These are phyloP conservation scores for Oscheius sp. DNA, from an alignment of 1,140 invertebrate species.

Conservation along the genomic window DNA sequence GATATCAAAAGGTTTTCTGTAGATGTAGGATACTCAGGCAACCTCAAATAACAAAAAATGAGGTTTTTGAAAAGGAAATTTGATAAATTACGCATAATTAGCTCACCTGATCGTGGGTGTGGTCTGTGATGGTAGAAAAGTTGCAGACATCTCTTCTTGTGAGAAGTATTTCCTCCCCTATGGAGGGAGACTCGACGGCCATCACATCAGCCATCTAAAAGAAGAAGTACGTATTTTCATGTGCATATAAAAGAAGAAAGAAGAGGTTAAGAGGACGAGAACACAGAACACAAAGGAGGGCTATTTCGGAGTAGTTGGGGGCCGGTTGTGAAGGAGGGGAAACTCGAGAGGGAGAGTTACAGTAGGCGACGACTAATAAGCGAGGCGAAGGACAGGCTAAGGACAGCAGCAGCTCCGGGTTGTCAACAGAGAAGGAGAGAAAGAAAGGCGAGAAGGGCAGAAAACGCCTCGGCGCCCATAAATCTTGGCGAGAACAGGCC, in stretches of 20 bases:
- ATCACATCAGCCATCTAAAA: constrained; percentile 30
- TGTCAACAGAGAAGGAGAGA: background rate
- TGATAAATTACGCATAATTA: no score
- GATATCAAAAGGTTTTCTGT: background rate
- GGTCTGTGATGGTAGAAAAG: constrained; percentile 28
- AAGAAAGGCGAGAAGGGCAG: background rate
- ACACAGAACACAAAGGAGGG: no score
- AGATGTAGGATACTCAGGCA: background rate
- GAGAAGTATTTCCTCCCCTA: constrained; percentile 17
- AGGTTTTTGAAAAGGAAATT: no score
- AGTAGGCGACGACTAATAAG: background rate
- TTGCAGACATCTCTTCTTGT: constrained; percentile 26
- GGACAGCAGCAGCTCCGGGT: background rate
- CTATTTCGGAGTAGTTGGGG: no score
- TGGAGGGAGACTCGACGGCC: constrained; percentile 14
- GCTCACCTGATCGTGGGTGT: constrained; percentile 24
- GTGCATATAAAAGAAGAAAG: background rate
- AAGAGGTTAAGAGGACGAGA: background rate
- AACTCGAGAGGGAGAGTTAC: background rate
- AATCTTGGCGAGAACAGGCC: no score
- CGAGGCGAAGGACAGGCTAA: no score
- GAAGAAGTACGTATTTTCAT: background rate
- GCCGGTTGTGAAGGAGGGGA: background rate
- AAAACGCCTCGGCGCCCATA: background rate
- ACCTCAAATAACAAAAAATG: background rate